A percentile compares a stretch with the other conserved stretches of the same genome.
Conservation (phyloP, 2,113 vertebrate species). For the Axis porcinus region DNA sequence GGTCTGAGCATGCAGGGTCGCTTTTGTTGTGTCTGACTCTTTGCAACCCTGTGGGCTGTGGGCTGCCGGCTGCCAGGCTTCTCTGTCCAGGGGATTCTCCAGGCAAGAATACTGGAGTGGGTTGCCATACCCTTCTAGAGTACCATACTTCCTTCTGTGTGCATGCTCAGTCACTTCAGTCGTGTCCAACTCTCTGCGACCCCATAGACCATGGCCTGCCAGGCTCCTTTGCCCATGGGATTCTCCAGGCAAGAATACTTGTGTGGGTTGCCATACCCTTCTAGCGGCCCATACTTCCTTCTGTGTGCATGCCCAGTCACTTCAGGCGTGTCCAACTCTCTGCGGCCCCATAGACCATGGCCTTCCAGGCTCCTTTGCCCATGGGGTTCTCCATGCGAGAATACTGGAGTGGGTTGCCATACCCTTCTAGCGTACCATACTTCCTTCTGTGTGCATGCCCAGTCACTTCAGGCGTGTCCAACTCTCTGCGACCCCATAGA, state of each 20-base stretch:
- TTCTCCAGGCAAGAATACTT: background rate
- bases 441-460: accelerated
- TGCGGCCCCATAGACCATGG: accelerated
- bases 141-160: background rate
- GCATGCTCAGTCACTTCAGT: background rate
- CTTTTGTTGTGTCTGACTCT: background rate
- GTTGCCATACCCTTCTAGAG: background rate
- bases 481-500: background rate
- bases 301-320: accelerated
- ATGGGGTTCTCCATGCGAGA: accelerated
- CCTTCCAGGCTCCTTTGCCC: background rate
- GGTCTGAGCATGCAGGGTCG: background rate
- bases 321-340: background rate
- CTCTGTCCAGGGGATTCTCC: background rate
- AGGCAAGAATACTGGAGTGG: accelerated
- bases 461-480: background rate
- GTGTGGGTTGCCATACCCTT: too few species aligned
- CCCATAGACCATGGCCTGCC: background rate
- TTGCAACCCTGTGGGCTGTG: background rate
- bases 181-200: background rate
- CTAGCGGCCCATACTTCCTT: background rate
- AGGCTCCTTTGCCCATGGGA: background rate
- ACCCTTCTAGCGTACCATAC: background rate
- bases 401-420: background rate
- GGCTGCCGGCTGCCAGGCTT: background rate